phyloP scores from a whole-genome alignment of 2,113 vertebrate species.

The Ailurus styani region DNA sequence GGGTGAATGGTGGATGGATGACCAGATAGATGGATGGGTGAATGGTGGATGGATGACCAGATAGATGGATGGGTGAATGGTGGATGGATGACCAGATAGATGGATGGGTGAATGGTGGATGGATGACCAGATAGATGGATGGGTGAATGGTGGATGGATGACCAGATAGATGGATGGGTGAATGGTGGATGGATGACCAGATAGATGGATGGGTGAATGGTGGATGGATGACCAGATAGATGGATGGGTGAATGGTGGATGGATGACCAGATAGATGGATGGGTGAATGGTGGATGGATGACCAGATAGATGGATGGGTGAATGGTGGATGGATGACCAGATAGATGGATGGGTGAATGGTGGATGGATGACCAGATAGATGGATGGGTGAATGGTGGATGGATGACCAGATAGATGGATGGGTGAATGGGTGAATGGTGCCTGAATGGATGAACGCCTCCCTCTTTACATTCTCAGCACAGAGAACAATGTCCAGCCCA shows the following conservation, averaged over 20 bases:
- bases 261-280: fast-evolving
- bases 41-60: too few species aligned
- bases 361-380: fast-evolving
- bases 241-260: too few species aligned
- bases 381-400: too few species aligned
- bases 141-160: background rate
- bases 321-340: too few species aligned
- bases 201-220: background rate
- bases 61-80: too few species aligned
- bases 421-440: background rate
- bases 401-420: background rate
- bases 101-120: too few species aligned
- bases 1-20: too few species aligned
- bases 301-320: background rate
- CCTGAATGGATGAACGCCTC: too few species aligned
- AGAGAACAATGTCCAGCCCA: background rate
- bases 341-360: too few species aligned
- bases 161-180: background rate
- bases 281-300: background rate
- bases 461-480: background rate
- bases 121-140: too few species aligned
- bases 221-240: too few species aligned
- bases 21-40: background rate
- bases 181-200: background rate
- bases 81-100: too few species aligned